Conservation (phyloP, 2,888 invertebrate species). For the Zygaena filipendulae region DNA sequence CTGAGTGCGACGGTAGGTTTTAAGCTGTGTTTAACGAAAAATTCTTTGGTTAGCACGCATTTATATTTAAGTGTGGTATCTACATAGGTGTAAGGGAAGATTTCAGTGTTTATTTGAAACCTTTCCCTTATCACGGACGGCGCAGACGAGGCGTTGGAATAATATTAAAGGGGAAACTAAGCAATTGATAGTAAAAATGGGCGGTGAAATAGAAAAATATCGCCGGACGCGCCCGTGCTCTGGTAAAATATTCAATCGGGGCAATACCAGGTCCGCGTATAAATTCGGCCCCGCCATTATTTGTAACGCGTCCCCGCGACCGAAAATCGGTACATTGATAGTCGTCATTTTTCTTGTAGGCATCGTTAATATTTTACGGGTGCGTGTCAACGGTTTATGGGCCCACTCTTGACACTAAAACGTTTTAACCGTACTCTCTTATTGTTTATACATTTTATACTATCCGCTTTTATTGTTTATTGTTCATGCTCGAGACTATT, state of each 20-base stretch:
- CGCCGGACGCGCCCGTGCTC: conserved; percentile 60
- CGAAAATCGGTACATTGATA: conserved; percentile 65
- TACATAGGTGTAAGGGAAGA: too few relatives aligned
- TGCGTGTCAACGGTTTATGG: conserved; percentile 66
- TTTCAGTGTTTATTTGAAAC: too few relatives aligned
- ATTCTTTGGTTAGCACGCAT: too few relatives aligned
- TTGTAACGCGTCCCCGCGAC: conserved; percentile 61
- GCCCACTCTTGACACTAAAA: conserved; percentile 67
- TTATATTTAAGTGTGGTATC: too few relatives aligned
- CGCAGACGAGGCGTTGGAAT: conserved; percentile 37
- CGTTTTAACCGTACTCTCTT: conserved; percentile 64
- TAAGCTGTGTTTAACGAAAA: too few relatives aligned
- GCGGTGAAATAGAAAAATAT: conserved; percentile 65
- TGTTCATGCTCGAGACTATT: conserved; percentile 23
- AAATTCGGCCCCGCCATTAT: conserved; percentile 62
- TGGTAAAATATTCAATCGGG: conserved; percentile 68
- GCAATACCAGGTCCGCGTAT: conserved; percentile 64
- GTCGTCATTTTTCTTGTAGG: conserved; percentile 65
- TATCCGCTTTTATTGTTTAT: conserved; percentile 64
- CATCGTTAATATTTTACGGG: conserved; percentile 67
- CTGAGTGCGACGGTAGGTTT: too few relatives aligned
- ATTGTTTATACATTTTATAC: conserved; percentile 68
- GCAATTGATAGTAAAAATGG: conserved; percentile 66
- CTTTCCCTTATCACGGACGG: conserved; percentile 18
- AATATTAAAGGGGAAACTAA: conserved; percentile 62